Percentiles rank a stretch among this genome's conserved stretches.
These are phyloP conservation scores for Maniola jurtina DNA, from an alignment of 1,140 invertebrate species.

Conservation along the genomic window DNA sequence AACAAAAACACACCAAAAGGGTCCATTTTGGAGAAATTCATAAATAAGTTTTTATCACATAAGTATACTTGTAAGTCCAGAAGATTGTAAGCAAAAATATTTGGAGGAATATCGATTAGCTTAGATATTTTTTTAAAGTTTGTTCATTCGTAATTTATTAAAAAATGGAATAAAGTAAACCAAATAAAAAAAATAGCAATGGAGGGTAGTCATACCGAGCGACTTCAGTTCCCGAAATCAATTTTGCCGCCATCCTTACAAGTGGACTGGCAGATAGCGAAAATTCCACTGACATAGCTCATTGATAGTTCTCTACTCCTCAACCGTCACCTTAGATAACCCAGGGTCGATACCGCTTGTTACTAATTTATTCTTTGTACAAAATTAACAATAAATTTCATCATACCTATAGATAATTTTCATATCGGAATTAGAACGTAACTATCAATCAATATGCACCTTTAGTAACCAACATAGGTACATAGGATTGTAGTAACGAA, in stretches of 20 bases:
- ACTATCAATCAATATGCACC: too few relatives aligned
- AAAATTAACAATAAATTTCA: conserved; percentile 1
- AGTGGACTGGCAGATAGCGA: conserved; percentile 23
- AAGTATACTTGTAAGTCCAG: too few relatives aligned
- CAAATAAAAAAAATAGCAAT: conserved; percentile 3
- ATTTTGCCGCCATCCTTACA: conserved; percentile 53
- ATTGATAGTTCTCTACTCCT: conserved; percentile 4
- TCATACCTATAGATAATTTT: neutral
- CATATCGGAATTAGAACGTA: neutral
- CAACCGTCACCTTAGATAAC: conserved; percentile 39
- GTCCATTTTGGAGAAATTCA: too few relatives aligned
- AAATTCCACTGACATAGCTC: conserved; percentile 30
- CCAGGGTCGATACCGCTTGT: conserved; percentile 8
- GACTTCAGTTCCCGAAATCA: conserved; percentile 81
- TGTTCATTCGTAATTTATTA: conserved; percentile 15
- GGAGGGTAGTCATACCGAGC: conserved; percentile 78
- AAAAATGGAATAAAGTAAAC: conserved; percentile 4
- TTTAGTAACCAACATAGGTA: too few relatives aligned
- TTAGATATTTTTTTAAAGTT: neutral
- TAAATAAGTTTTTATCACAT: too few relatives aligned
- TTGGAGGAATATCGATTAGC: too few relatives aligned
- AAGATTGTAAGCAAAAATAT: too few relatives aligned
- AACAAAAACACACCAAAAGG: too few relatives aligned
- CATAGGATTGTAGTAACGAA: too few relatives aligned
- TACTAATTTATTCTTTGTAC: neutral